Conservation (phyloP, 2,113 vertebrate genomes). For the Sebastes schlegelii region DNA sequence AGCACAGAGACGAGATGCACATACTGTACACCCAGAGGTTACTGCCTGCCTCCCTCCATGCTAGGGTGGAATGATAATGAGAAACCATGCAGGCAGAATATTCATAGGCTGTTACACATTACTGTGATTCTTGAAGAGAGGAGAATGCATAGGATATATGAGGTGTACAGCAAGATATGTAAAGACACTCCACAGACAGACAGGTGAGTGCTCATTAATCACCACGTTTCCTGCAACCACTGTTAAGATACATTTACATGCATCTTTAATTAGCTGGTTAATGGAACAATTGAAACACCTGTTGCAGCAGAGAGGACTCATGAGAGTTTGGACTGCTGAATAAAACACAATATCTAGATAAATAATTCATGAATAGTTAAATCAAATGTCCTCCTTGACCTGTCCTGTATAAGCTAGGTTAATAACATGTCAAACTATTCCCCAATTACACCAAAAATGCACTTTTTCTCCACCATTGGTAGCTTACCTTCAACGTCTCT, state of each 20-base stretch:
- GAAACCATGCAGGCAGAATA: slow-evolving; percentile 63
- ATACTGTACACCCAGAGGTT: slow-evolving; percentile 68
- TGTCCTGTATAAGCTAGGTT: too few relatives aligned
- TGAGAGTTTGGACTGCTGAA: slow-evolving; percentile 3
- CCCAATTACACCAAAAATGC: neutral
- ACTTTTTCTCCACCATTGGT: neutral
- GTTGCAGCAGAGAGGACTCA: slow-evolving; percentile 54
- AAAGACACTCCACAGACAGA: slow-evolving; percentile 3
- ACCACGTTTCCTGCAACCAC: slow-evolving; percentile 5
- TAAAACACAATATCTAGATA: slow-evolving; percentile 7
- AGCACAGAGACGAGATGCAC: slow-evolving; percentile 42
- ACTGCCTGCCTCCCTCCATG: slow-evolving; percentile 29
- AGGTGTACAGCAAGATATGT: slow-evolving; percentile 19
- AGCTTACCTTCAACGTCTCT: slow-evolving; percentile 77
- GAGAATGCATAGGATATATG: slow-evolving; percentile 37
- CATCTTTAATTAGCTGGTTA: slow-evolving; percentile 42
- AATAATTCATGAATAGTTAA: neutral
- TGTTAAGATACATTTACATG: too few relatives aligned
- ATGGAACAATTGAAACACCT: slow-evolving; percentile 48
- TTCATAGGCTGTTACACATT: slow-evolving; percentile 72
- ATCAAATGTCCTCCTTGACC: neutral
- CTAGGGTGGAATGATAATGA: slow-evolving; percentile 72
- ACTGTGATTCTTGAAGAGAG: slow-evolving; percentile 36
- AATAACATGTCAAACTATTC: neutral
- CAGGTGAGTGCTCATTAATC: slow-evolving; percentile 43